Base-by-base conservation (phyloP, 2,797 vertebrate genomes). In the Rhinophrynus dorsalis region DNA sequence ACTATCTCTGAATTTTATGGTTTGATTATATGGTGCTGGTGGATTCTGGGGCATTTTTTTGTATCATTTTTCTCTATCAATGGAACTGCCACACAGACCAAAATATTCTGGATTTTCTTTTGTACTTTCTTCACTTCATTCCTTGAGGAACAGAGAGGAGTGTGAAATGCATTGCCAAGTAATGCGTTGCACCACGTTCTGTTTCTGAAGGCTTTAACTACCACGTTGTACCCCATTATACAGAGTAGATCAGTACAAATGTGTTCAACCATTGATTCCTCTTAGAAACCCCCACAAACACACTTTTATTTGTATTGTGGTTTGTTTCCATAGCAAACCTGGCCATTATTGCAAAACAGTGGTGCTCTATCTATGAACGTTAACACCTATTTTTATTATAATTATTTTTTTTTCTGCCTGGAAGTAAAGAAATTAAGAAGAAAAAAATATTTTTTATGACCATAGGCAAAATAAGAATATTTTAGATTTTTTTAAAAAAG, bases 1-100 rank as follows among this genome's bases (percentile, higher is more conserved):
- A 79, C 79, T 79, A 74, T 74, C 59, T 77, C 59, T 77, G 77
- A 67, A 52, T 71, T 64, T 78, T 40, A 76, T 78, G 77, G 78
- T 79, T 77, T 79, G 82, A 65, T 76, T 76, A 81, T 82, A 81
- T 88, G 88, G 87, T 88, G 89, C 89, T 90, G 84, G 40, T 80
- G 76, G 2, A 47, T 75, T 78, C 20, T 76, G 85, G 81, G 80
- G 76, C 71, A 76, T 74, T 40, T 48, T 74, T 79, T 37, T 13
- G 57, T 4, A 44, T 4, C 29, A 30, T 42, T 17, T 1, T 60
- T 69, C 71, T 47, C 45, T 42, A 29, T 52, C 15, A 54, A 44
- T 52, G 62, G 35, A 18, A 48, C 45, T 58, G 81, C 73, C 60
- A 81, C 68, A 83, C 86, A 76, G 78, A 77, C 76, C 40, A 8